Conservation (phyloP, 2,113 vertebrate species). For the Prochilodus magdalenae region DNA sequence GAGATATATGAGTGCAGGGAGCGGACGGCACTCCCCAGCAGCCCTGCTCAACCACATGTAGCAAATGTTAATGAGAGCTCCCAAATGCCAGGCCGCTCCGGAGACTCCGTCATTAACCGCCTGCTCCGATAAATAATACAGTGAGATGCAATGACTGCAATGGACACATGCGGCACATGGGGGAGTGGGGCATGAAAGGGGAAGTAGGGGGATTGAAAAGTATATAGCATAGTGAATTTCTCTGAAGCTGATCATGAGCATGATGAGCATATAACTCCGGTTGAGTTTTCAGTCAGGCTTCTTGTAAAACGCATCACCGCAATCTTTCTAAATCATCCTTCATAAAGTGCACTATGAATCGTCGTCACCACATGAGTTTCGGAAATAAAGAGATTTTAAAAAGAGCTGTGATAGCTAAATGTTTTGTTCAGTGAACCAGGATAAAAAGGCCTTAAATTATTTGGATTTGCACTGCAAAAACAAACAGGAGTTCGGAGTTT, state of each 20-base stretch:
- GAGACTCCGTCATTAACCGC: slow-evolving; percentile 65
- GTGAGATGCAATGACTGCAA: slow-evolving; percentile 47
- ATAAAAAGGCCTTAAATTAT: too few relatives aligned
- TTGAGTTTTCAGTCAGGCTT: background rate
- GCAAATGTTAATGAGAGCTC: slow-evolving; percentile 74
- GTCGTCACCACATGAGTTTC: too few relatives aligned
- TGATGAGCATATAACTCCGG: background rate
- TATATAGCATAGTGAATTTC: slow-evolving; percentile 22
- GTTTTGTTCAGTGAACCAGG: too few relatives aligned
- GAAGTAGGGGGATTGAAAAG: slow-evolving; percentile 7
- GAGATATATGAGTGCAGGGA: slow-evolving; percentile 58
- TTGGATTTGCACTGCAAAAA: too few relatives aligned
- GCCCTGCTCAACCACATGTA: slow-evolving; percentile 70
- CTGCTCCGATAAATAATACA: slow-evolving; percentile 66
- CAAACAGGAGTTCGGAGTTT: too few relatives aligned
- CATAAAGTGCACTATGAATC: too few relatives aligned
- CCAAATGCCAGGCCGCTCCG: slow-evolving; percentile 70
- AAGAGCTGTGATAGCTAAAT: too few relatives aligned
- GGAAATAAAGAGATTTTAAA: too few relatives aligned
- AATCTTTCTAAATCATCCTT: too few relatives aligned
- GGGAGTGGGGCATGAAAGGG: background rate
- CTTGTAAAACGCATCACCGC: background rate
- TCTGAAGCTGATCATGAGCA: slow-evolving; percentile 17
- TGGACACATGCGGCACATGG: slow-evolving; percentile 50
- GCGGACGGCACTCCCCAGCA: slow-evolving; percentile 54